These are phyloP conservation scores for Cheilosia vernalis DNA, from an alignment of 2,888 invertebrate species.

Conservation along the genomic window DNA sequence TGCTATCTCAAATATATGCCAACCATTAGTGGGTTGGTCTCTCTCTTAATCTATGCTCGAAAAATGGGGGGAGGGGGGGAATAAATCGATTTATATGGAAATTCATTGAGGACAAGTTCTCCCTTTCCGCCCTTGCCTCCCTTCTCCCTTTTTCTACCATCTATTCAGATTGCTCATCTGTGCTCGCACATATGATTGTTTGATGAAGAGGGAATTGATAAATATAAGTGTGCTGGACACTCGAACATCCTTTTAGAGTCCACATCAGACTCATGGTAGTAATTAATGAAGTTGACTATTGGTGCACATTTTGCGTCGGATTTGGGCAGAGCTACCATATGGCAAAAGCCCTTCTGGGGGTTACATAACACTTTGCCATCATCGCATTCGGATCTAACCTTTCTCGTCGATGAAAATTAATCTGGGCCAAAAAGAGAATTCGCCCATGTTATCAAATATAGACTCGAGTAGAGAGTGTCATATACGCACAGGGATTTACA, in stretches of 20 bases:
- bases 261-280: conserved; percentile 34
- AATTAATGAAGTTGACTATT: conserved; percentile 36
- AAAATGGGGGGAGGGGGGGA: neutral
- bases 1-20: conserved; percentile 14
- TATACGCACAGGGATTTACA: no score
- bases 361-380: conserved; percentile 12
- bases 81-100: conserved; percentile 64
- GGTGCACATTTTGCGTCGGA: conserved; percentile 26
- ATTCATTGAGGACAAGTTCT: conserved; percentile 27
- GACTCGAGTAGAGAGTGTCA: no score
- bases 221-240: conserved; percentile 1
- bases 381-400: neutral
- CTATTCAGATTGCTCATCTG: conserved; percentile 27
- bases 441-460: neutral
- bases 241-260: conserved; percentile 18
- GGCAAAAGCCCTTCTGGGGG: conserved; percentile 5
- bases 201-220: conserved; percentile 24
- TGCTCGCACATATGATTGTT: conserved; percentile 28
- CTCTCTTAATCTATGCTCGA: neutral
- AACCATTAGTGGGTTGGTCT: conserved; percentile 6
- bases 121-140: neutral
- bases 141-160: neutral
- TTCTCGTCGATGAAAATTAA: neutral
- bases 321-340: conserved; percentile 29
- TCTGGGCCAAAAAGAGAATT: neutral